These are phyloP conservation scores for Helicoverpa armigera DNA, from an alignment of 1,140 invertebrate species.

Conservation along the genomic window DNA sequence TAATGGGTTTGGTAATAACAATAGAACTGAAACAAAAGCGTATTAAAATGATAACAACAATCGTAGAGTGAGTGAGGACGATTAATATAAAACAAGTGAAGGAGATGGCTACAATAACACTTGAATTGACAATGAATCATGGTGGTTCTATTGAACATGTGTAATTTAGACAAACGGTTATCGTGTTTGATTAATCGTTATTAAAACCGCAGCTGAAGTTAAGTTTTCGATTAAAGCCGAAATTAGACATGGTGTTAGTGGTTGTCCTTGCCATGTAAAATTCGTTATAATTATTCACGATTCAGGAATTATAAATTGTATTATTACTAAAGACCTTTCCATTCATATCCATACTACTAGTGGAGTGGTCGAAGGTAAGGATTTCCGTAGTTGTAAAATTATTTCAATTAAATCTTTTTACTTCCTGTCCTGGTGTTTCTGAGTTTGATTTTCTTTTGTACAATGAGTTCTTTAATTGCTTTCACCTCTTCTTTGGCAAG, in stretches of 20 bases:
- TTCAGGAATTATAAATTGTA: conserved; percentile 19
- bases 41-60: conserved; percentile 56
- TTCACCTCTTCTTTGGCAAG: too few relatives aligned
- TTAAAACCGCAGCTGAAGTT: background rate
- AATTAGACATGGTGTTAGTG: conserved; percentile 22
- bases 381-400: too few relatives aligned
- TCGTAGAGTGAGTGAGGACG: conserved; percentile 52
- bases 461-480: too few relatives aligned
- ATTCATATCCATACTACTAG: background rate
- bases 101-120: conserved; percentile 58
- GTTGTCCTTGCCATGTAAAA: conserved; percentile 29
- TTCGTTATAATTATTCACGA: conserved; percentile 17
- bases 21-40: conserved; percentile 61
- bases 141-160: conserved; percentile 47
- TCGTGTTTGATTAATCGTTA: conserved; percentile 21
- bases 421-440: too few relatives aligned
- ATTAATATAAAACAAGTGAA: conserved; percentile 55
- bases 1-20: conserved; percentile 47
- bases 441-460: too few relatives aligned
- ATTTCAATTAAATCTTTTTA: too few relatives aligned
- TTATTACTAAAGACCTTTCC: conserved; percentile 5
- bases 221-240: background rate
- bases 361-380: too few relatives aligned
- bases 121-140: conserved; percentile 73
- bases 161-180: conserved; percentile 34